Evolutionary conservation across 2,113 vertebrate genomes (phyloP), one percentile per base, ranked within the genome.

Genomic region (Periophthalmus modestus): DNA sequence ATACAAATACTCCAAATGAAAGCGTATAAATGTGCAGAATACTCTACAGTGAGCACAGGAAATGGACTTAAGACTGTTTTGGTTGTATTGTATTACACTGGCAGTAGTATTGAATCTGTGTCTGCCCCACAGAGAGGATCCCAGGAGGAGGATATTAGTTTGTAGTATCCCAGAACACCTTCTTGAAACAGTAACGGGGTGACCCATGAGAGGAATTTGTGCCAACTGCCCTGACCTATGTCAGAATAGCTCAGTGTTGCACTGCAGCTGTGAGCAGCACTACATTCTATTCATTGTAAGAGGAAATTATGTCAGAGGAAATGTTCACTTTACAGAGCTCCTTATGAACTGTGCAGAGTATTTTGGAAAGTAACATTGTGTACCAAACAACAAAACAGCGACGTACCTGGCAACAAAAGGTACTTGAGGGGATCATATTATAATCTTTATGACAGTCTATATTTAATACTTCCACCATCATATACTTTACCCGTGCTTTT

Each of bases 191-290:
- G 77, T 68, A 54, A 66, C 66, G 73, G 48, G 55, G 59, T 81
- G 78, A 88, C 71, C 75, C 80, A 52, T 63, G 69, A 71, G 82
- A 82, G 68, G 82, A 69, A 82, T 85, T 63, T 67, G 33, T 77
- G 73, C 71, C 78, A 80, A 77, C 84, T 88, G 82, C 72, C 55
- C 69, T 68, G 81, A 83, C 84, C 71, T 62, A 39, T 74, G 77
- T 91, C 74, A 83, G 83, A 89, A 68, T 81, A 87, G 85, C 80
- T 73, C 69, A 57, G 76, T 84, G 77, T 87, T 82, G 78, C 68
- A 80, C 81, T 79, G 80, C 80, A 77, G 79, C 80, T 78, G 84
- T 7, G 28, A 63, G 34, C 68, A 70, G 57, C 0, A 54, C 19
- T 36, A 21, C 68, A 50, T 65, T 61, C n/a, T 11, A 28, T 50